Percentiles rank a stretch among this genome's conserved stretches.
These are phyloP conservation scores for Tipula lateralis DNA, from an alignment of 2,888 invertebrate species.

Conservation along the genomic window DNA sequence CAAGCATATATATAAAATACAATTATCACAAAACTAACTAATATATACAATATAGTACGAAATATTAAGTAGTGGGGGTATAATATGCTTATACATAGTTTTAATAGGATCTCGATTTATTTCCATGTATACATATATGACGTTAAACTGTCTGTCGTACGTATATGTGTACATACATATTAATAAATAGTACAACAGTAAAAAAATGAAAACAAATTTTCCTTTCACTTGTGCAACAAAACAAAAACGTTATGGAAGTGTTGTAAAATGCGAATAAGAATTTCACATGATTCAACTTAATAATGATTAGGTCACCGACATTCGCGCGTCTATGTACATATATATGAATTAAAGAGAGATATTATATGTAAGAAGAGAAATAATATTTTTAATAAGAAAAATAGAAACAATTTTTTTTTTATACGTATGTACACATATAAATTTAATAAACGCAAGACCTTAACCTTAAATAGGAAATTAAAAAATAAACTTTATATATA, in stretches of 20 bases:
- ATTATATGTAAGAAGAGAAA: not conserved
- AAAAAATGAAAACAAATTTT: conserved; percentile 5
- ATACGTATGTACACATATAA: too few species aligned
- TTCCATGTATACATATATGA: not conserved
- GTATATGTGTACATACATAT: not conserved
- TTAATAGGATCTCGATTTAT: not conserved
- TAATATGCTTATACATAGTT: not conserved
- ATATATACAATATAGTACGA: not conserved
- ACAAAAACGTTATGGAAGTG: not conserved
- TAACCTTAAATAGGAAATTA: too few species aligned
- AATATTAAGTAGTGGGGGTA: not conserved
- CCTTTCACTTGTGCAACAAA: not conserved
- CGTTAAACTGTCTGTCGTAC: not conserved
- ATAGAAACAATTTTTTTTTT: not conserved
- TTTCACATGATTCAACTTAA: not conserved
- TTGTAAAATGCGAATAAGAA: not conserved
- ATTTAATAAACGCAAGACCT: too few species aligned
- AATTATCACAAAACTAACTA: not conserved
- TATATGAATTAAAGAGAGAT: too few species aligned
- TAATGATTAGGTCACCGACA: conserved; percentile 5
- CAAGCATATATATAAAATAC: not conserved
- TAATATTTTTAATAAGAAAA: not conserved
- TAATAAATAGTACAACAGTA: conserved; percentile 5
- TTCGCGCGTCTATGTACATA: not conserved
- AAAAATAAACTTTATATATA: too few species aligned